Percentiles rank a stretch among this genome's conserved stretches.
phyloP scores from a whole-genome alignment of 2,113 vertebrate genomes.

The Rynchops niger region DNA sequence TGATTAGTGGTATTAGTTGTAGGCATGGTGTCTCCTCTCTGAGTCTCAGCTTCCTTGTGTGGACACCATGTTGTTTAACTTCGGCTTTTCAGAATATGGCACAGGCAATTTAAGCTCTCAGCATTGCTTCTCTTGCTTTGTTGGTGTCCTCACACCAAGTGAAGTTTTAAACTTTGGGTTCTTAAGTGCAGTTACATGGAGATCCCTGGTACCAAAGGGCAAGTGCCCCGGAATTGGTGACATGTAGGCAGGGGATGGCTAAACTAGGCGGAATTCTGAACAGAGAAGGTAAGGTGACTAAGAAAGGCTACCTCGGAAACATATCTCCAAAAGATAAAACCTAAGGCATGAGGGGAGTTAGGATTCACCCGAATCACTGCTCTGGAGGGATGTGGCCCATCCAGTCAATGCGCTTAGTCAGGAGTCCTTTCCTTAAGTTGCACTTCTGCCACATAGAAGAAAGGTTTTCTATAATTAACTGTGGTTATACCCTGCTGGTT shows the following conservation, averaged over 20 bases:
- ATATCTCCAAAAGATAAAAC: neutral
- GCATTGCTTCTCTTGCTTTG: neutral
- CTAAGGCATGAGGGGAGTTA: neutral
- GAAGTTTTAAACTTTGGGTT: neutral
- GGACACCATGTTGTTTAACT: neutral
- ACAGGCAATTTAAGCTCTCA: neutral
- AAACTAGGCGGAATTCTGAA: neutral
- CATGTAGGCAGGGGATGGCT: neutral
- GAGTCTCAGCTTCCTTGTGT: neutral
- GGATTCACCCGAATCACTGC: neutral
- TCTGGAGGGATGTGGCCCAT: neutral
- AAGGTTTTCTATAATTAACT: neutral
- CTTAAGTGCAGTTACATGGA: neutral
- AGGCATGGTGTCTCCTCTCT: neutral
- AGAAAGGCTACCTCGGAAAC: neutral
- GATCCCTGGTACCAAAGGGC: neutral
- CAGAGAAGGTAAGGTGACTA: neutral
- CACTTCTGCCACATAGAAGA: neutral
- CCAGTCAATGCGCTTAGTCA: neutral
- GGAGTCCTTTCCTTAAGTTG: neutral
- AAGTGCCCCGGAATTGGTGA: neutral
- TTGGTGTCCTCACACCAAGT: neutral
- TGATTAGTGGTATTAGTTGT: neutral
- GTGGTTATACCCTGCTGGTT: neutral
- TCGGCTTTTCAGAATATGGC: neutral